Percentiles rank a stretch among this genome's conserved stretches.
Conservation (phyloP, 2,888 invertebrate genomes). For the Odontocerum albicorne region DNA sequence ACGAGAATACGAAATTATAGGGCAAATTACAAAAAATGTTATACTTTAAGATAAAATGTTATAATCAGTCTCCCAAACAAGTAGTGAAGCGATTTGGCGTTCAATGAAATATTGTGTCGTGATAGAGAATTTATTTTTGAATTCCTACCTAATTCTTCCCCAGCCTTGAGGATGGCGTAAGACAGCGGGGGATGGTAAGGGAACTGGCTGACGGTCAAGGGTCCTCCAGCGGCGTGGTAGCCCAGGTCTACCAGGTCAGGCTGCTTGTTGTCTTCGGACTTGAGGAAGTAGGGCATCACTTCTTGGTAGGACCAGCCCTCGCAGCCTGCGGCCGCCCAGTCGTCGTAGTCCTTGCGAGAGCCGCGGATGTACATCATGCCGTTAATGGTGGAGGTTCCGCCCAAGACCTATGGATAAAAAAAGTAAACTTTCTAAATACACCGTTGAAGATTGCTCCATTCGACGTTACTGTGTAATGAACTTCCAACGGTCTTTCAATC, state of each 20-base stretch:
- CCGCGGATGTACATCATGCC: slow-evolving; percentile 97
- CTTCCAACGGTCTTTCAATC: too few species aligned
- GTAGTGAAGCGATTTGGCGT: too few species aligned
- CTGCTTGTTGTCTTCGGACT: slow-evolving; percentile 79
- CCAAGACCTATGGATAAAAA: slow-evolving; percentile 84
- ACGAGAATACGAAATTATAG: too few species aligned
- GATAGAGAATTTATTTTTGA: too few species aligned
- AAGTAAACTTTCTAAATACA: too few species aligned
- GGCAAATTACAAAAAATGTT: too few species aligned
- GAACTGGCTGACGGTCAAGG: slow-evolving; percentile 77
- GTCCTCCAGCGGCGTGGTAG: slow-evolving; percentile 77
- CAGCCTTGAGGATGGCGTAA: slow-evolving; percentile 74
- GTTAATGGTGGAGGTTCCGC: slow-evolving; percentile 91
- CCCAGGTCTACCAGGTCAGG: slow-evolving; percentile 70
- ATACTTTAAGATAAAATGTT: too few species aligned
- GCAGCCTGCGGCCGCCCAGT: slow-evolving; percentile 85
- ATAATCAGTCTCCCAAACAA: too few species aligned
- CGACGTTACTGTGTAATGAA: too few species aligned
- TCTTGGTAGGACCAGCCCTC: slow-evolving; percentile 89
- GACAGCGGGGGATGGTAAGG: slow-evolving; percentile 86
- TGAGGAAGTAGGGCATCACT: slow-evolving; percentile 86
- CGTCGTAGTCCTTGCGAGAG: slow-evolving; percentile 82
- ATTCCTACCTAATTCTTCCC: slow-evolving; percentile 68
- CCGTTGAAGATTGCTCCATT: too few species aligned
- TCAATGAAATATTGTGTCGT: too few species aligned